phyloP scores from a whole-genome alignment of 2,113 vertebrate genomes.

The Crotalus tigris region DNA sequence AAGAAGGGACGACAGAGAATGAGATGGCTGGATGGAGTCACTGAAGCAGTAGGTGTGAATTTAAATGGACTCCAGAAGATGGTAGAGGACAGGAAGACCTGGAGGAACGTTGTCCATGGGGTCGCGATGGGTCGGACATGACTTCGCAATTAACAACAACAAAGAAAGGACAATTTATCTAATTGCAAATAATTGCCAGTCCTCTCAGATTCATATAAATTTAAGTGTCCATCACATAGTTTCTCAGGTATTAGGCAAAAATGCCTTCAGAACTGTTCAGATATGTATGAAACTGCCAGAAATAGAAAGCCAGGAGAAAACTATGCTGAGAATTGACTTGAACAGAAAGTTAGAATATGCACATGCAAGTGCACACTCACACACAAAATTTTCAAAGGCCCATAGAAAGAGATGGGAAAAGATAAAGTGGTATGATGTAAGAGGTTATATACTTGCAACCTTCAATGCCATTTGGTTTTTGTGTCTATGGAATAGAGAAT shows the following conservation, averaged over 20 bases:
- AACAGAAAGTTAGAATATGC: not conserved
- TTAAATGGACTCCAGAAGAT: no score
- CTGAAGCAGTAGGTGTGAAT: no score
- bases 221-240: not conserved
- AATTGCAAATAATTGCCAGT: constrained; percentile 10
- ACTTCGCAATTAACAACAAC: no score
- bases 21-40: no score
- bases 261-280: rapidly evolving
- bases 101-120: no score
- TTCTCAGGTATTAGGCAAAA: not conserved
- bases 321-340: not conserved
- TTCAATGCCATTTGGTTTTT: not conserved
- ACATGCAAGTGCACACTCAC: not conserved
- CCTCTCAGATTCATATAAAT: not conserved
- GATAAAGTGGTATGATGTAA: not conserved
- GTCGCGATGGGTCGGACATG: no score
- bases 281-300: not conserved
- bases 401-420: not conserved
- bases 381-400: not conserved
- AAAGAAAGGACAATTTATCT: constrained; percentile 25
- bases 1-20: no score
- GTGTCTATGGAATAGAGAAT: not conserved
- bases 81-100: no score
- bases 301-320: not conserved
- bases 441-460: not conserved